These are phyloP conservation scores for Chascanopsetta lugubris DNA, from an alignment of 2,113 vertebrate species.

Conservation along the genomic window DNA sequence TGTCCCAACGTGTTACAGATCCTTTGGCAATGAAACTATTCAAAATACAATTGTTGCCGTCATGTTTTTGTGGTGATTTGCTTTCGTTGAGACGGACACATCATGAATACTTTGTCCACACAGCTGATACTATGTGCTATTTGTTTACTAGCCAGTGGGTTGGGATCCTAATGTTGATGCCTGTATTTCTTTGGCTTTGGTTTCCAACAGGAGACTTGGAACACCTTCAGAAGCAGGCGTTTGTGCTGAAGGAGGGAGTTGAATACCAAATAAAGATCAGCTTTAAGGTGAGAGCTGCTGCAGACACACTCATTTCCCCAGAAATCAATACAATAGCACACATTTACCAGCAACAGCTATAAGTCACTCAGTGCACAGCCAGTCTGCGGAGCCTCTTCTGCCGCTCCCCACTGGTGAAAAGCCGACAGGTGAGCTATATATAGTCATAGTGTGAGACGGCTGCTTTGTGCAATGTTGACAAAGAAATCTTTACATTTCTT, in stretches of 20 bases:
- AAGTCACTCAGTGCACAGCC: no score
- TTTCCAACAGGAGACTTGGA: conserved; percentile 86
- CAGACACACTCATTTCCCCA: not conserved
- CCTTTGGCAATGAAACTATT: not conserved
- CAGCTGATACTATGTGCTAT: not conserved
- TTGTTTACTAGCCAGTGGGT: no score
- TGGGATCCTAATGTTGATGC: no score
- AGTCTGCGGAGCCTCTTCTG: no score
- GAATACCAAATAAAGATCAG: conserved; percentile 96
- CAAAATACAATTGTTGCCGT: not conserved
- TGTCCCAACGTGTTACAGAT: not conserved
- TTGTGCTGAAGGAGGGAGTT: conserved; percentile 91
- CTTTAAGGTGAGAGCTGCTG: conserved; percentile 85
- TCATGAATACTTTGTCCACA: not conserved
- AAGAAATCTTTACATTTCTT: no score
- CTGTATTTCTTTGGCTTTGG: not conserved
- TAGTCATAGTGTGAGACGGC: no score
- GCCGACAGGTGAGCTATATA: no score
- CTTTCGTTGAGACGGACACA: not conserved
- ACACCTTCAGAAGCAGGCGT: conserved; percentile 88
- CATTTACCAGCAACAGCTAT: no score
- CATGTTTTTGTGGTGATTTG: not conserved
- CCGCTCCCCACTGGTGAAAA: no score
- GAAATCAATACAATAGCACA: no score
- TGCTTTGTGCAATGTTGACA: no score